Conservation (phyloP, 2,113 vertebrate species). For the Phrynosoma blainvillii region DNA sequence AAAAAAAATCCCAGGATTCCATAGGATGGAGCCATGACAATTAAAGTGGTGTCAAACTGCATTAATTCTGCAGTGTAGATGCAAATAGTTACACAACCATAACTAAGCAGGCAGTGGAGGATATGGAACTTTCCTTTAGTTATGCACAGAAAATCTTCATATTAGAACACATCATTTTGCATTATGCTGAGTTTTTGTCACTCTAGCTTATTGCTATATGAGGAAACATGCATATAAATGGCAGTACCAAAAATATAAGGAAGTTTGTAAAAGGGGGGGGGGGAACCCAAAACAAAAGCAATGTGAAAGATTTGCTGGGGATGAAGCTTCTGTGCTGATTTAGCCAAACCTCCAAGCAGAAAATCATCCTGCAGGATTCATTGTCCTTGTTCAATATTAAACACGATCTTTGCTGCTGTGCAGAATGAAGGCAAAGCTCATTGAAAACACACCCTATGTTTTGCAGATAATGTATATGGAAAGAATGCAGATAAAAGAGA, state of each 20-base stretch:
- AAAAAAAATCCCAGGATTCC: no score
- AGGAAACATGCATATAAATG: background rate
- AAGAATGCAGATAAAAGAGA: constrained; percentile 1
- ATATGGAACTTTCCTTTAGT: background rate
- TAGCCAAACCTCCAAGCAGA: constrained; percentile 22
- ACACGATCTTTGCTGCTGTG: background rate
- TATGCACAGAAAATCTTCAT: background rate
- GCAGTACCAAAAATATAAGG: background rate
- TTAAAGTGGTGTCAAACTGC: no score
- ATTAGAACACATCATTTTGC: background rate
- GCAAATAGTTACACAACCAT: no score
- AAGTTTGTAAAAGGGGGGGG: constrained; percentile 2
- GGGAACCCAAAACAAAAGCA: background rate
- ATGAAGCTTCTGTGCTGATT: constrained; percentile 4
- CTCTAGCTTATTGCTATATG: background rate
- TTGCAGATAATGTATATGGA: constrained; percentile 11
- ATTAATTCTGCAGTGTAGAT: no score
- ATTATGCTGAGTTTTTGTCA: background rate
- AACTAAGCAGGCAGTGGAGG: no score
- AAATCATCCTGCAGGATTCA: constrained; percentile 5
- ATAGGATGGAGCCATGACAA: no score
- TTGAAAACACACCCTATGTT: background rate
- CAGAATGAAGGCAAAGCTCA: constrained; percentile 6
- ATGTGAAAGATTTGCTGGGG: background rate
- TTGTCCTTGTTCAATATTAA: background rate